Evolutionary conservation across 2,888 invertebrate genomes (phyloP).

Genomic region (Himalopsyche anomala): DNA sequence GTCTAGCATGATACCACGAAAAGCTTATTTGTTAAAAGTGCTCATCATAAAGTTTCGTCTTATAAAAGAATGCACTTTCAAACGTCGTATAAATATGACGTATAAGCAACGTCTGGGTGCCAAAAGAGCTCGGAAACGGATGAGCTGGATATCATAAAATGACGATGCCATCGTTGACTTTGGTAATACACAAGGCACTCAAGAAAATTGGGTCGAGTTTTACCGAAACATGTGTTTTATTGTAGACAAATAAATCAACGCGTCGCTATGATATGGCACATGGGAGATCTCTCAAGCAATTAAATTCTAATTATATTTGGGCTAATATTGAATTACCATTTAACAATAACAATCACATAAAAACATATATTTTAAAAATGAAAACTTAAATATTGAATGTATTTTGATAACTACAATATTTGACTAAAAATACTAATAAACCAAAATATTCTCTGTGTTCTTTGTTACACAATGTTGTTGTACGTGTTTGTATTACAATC

Average conservation of each 20-base stretch:
- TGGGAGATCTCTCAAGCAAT: neutral
- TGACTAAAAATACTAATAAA: no score
- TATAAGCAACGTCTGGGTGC: conserved; percentile 28
- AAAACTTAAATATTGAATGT: no score
- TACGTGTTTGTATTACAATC: no score
- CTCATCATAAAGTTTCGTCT: conserved; percentile 6
- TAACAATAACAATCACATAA: no score
- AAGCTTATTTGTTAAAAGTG: neutral
- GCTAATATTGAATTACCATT: no score
- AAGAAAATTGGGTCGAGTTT: conserved; percentile 63
- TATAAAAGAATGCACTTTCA: conserved; percentile 40
- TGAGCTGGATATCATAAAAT: conserved; percentile 51
- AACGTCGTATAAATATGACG: conserved; percentile 36
- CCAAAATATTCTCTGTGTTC: no score
- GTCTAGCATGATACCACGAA: neutral
- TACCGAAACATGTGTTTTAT: conserved; percentile 58
- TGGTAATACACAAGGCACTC: conserved; percentile 56
- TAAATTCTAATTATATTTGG: no score
- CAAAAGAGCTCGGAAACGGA: conserved; percentile 31
- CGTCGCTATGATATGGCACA: neutral
- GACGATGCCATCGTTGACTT: conserved; percentile 50
- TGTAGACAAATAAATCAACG: conserved; percentile 7
- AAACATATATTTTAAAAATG: no score
- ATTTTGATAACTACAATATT: no score
- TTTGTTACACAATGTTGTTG: no score